phyloP scores from a whole-genome alignment of 2,113 vertebrate genomes.

The Garra rufa region DNA sequence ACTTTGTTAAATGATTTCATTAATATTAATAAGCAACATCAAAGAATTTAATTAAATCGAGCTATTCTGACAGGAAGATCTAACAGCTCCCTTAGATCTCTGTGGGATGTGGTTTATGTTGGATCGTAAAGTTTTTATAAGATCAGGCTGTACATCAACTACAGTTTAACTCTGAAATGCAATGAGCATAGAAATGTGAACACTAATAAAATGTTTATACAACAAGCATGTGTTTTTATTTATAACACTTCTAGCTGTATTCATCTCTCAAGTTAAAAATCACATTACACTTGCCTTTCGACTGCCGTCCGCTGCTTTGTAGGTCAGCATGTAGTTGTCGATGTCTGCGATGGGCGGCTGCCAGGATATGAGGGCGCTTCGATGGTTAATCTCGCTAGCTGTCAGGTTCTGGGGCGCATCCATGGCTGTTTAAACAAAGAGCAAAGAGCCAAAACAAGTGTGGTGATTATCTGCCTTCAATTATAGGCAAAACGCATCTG shows the following conservation, averaged over 20 bases:
- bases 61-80: conserved; percentile 58
- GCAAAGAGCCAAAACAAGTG: not conserved
- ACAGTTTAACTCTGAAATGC: not conserved
- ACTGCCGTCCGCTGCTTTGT: conserved; percentile 86
- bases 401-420: conserved; percentile 92
- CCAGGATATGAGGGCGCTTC: conserved; percentile 93
- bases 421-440: conserved; percentile 79
- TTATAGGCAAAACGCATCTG: not conserved
- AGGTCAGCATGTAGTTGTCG: conserved; percentile 95
- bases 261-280: not conserved
- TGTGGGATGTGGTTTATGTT: not conserved
- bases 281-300: conserved; percentile 81
- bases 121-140: not conserved
- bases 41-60: conserved; percentile 67
- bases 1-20: conserved; percentile 61
- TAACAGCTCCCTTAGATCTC: conserved; percentile 47
- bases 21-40: conserved; percentile 61
- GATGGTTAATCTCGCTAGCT: conserved; percentile 90
- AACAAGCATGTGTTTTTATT: not conserved
- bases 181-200: not conserved
- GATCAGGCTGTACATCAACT: not conserved
- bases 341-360: conserved; percentile 87
- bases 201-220: not conserved
- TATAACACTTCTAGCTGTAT: not conserved
- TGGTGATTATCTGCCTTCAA: too few species aligned